Evolutionary conservation across 2,888 invertebrate species (phyloP), one percentile per base, ranked within the genome.

Genomic region (Molanna angustata): DNA sequence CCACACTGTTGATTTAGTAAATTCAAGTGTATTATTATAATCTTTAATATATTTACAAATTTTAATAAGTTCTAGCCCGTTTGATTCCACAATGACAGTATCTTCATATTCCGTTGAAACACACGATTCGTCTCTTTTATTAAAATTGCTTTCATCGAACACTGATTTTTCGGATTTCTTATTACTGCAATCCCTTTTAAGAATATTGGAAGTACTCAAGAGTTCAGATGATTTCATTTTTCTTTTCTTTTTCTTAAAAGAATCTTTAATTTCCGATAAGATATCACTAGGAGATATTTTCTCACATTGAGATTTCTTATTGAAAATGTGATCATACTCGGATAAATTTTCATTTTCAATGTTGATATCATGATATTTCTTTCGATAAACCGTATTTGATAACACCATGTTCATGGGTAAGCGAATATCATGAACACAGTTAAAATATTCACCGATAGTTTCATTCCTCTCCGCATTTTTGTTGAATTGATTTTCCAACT

Each of bases 371-470:
- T 1, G 39, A 37, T 4, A 21, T 11, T 49, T 42, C n/a, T 31
- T 19, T 33, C 52, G 22, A 18, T 40, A 41, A 4, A 20, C 52
- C 3, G 52, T 52, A 13, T 52, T 39, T 9, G 52, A 52, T 7
- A 52, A 31, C 1, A 52, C 21, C 52, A 52, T 47, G 14, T 47
- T 46, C 16, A 52, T 17, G 3, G 52, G 52, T 32, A 52, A 18
- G 18, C 46, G 27, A 16, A 41, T 46, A 6, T 27, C 11, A 11
- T 27, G 4, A 27, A 27, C 11, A 11, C 11, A 7, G 4, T 4
- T 27, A 27, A 27, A 27, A 27, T 27, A 27, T 27, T 27, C 27
- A 27, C 27, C 27, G 6, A 27, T 27, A 11, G 4, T 45, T 18
- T 19, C n/a, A n/a, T n/a, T n/a, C n/a, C n/a, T n/a, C n/a, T n/a